These are phyloP conservation scores for Threskiornis aethiopicus DNA, from an alignment of 2,797 vertebrate genomes.

Conservation along the genomic window DNA sequence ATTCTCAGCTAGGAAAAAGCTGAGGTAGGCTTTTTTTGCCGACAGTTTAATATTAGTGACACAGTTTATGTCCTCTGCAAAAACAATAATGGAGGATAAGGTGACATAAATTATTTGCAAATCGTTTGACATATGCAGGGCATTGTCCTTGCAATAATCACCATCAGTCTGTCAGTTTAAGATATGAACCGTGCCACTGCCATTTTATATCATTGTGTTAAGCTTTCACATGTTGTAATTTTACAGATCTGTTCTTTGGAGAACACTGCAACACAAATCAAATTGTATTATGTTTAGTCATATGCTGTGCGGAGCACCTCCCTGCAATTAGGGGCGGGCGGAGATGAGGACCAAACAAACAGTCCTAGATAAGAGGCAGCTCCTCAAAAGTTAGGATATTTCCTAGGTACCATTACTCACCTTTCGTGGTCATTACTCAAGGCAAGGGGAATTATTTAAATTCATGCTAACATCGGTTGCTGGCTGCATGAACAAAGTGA, in stretches of 20 bases:
- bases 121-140: constrained; percentile 94
- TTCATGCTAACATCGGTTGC: constrained; percentile 51
- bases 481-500: constrained; percentile 31
- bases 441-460: constrained; percentile 52
- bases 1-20: constrained; percentile 87
- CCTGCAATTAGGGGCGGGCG: constrained; percentile 56
- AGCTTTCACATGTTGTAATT: constrained; percentile 79
- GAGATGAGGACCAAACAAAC: background rate
- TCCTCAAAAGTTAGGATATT: constrained; percentile 21
- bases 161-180: constrained; percentile 93
- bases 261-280: constrained; percentile 72
- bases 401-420: constrained; percentile 35
- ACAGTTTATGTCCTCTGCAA: constrained; percentile 91
- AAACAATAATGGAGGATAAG: constrained; percentile 93
- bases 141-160: constrained; percentile 97
- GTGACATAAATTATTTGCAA: constrained; percentile 98
- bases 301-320: background rate
- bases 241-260: constrained; percentile 76
- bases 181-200: constrained; percentile 87
- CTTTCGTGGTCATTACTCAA: constrained; percentile 51
- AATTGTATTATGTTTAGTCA: constrained; percentile 75
- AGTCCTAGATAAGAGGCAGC: constrained; percentile 16
- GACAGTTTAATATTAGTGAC: constrained; percentile 93
- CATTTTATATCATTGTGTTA: constrained; percentile 87
- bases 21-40: constrained; percentile 88